phyloP scores from a whole-genome alignment of 1,140 invertebrate genomes.

The Pollicipes pollicipes region DNA sequence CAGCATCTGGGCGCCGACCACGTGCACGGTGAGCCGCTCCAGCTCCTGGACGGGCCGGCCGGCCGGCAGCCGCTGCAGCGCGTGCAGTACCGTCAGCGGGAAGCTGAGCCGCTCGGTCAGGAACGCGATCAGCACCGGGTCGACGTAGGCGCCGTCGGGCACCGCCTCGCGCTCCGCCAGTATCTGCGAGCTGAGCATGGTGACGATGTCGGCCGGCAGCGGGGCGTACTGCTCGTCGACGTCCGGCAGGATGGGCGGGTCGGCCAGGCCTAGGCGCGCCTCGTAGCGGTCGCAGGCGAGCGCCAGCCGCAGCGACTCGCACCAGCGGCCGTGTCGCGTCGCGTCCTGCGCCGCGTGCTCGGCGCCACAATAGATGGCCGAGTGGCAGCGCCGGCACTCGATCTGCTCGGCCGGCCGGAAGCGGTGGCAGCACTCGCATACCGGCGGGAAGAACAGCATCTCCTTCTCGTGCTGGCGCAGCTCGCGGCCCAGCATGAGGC shows the following conservation, averaged over 20 bases:
- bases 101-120: conserved; percentile 12
- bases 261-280: conserved; percentile 13
- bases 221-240: conserved; percentile 11
- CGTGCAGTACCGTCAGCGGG: conserved; percentile 13
- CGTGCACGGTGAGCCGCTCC: conserved; percentile 11
- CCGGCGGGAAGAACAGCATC: conserved; percentile 12
- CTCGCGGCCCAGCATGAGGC: conserved; percentile 10
- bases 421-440: conserved; percentile 13
- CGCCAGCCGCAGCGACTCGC: conserved; percentile 6
- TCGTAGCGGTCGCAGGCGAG: conserved; percentile 13
- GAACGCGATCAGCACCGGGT: conserved; percentile 10
- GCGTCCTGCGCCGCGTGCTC: conserved; percentile 8
- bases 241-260: conserved; percentile 12
- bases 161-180: neutral
- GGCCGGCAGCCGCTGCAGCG: conserved; percentile 6
- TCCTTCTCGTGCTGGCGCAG: conserved; percentile 10
- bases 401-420: neutral
- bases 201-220: conserved; percentile 7
- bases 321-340: conserved; percentile 8
- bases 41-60: conserved; percentile 3
- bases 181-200: conserved; percentile 7
- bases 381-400: conserved; percentile 12
- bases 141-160: neutral
- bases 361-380: conserved; percentile 13
- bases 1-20: conserved; percentile 12